A percentile compares a stretch with the other conserved stretches of the same genome.
phyloP scores from a whole-genome alignment of 2,797 vertebrate species.

The Typhlichthys eigenmanni region DNA sequence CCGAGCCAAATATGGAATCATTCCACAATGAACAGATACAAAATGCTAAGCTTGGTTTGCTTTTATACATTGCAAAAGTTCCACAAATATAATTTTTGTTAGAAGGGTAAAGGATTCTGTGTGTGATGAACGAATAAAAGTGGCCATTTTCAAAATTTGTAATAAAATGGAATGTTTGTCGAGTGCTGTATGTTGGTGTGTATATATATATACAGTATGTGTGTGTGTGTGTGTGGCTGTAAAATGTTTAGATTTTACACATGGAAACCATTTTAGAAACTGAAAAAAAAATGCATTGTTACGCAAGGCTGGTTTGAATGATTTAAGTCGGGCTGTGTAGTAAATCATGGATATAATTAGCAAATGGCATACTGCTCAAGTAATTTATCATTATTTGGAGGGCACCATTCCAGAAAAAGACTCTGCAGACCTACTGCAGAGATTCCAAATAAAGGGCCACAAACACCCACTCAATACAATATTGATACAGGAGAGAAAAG shows the following conservation, averaged over 20 bases:
- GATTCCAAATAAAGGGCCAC: slow-evolving; percentile 97
- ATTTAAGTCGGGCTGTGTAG: slow-evolving; percentile 99
- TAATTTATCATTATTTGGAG: slow-evolving; percentile 99
- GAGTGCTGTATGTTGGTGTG: slow-evolving; percentile 72
- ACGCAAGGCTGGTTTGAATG: slow-evolving; percentile 99
- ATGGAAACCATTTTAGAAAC: slow-evolving; percentile 97
- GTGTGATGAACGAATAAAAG: slow-evolving; percentile 36
- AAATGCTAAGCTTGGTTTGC: slow-evolving; percentile 75
- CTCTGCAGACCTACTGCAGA: slow-evolving; percentile 97
- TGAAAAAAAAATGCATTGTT: slow-evolving; percentile 95
- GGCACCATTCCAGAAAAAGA: slow-evolving; percentile 99
- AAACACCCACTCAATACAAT: slow-evolving; percentile 96
- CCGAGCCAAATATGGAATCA: slow-evolving; percentile 82
- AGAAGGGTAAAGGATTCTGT: slow-evolving; percentile 74
- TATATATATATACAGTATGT: slow-evolving; percentile 13
- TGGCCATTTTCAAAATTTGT: slow-evolving; percentile 61
- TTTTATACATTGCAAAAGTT: slow-evolving; percentile 73
- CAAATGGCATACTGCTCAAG: slow-evolving; percentile 99
- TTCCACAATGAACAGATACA: slow-evolving; percentile 81
- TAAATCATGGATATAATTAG: slow-evolving; percentile 99
- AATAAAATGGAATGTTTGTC: slow-evolving; percentile 79
- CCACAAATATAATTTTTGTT: slow-evolving; percentile 64
- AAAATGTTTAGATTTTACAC: slow-evolving; percentile 99
- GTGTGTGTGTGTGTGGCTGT: slow-evolving; percentile 72
- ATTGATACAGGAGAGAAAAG: slow-evolving; percentile 84